Base-by-base conservation (phyloP, 2,888 invertebrate genomes). In the Xanthia icteritia region DNA sequence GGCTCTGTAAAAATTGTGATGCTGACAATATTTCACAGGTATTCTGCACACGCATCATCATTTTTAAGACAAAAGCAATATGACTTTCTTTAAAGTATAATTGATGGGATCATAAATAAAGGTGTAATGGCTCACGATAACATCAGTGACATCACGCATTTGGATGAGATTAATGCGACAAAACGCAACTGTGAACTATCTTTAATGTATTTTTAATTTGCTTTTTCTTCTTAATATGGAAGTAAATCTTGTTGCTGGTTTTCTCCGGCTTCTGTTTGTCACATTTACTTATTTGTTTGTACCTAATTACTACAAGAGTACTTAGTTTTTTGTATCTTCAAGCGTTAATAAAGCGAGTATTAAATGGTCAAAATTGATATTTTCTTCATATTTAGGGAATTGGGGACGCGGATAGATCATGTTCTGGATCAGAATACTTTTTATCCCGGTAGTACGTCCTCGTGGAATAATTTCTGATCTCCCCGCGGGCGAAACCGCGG, bases 101-200 rank as follows among this genome's bases (percentile, higher is more conserved):
- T 67, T 73, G 42, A 80, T 81, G 36, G 42, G 54, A 48, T 80
- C 73, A 63, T 67, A 70, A 78, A 79, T 79, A 79, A 79, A 61
- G 48, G 61, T 48, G 31, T 36, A 56, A 79, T 74, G 66, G 66
- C n/a, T 66, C 23, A 65, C 13, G 79, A 81, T 81, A 67, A 42
- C 39, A 63, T 79, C 56, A n/a, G 51, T 79, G 66, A 73, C 42
- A 39, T 66, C 60, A 80, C 54, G 15, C 15, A 31, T 60, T 39
- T 5, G 4, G 36, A 60, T 54, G 3, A n/a, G 48, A 77, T 51
- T 42, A 48, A 60, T 54, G 15, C 31, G 54, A 66, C 31, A 39
- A 66, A 66, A 61, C 36, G 20, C 5, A 31, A 61, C 31, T 39
- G 51, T 71, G 23, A 23, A 68, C 27, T 63, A 31, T 54, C 3